Conservation (phyloP, 2,888 invertebrate species). For the Acrobasis repandana region DNA sequence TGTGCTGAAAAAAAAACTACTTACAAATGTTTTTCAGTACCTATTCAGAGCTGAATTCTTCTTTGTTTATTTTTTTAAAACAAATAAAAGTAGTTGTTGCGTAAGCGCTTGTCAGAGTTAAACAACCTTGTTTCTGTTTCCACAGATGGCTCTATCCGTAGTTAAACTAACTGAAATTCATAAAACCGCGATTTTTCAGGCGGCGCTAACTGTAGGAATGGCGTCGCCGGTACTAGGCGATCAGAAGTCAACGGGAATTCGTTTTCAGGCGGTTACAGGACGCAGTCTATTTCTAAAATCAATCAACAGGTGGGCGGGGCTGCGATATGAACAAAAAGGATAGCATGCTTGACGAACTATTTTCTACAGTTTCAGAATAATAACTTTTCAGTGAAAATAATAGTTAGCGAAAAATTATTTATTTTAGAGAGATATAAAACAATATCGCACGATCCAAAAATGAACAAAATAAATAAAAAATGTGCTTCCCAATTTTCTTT, state of each 20-base stretch:
- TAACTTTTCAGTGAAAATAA: neutral
- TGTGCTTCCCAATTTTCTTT: neutral
- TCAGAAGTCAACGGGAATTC: conserved; percentile 44
- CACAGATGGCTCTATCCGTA: conserved; percentile 29
- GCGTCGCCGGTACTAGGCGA: conserved; percentile 65
- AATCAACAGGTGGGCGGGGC: conserved; percentile 35
- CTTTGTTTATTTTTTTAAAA: neutral
- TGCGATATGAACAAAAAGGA: conserved; percentile 27
- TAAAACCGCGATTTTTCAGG: conserved; percentile 42
- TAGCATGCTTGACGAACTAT: conserved; percentile 16
- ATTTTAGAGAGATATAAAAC: neutral
- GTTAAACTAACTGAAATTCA: conserved; percentile 16
- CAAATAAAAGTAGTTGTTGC: neutral
- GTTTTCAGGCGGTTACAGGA: conserved; percentile 55
- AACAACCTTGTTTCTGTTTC: neutral
- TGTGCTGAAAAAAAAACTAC: neutral
- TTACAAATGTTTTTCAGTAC: neutral
- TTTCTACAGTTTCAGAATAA: neutral
- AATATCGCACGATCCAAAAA: too few relatives aligned
- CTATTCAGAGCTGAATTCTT: neutral
- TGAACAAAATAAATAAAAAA: too few relatives aligned
- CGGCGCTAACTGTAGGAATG: conserved; percentile 66
- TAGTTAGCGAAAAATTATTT: neutral
- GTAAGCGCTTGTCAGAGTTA: neutral
- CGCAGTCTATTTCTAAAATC: conserved; percentile 37